Conservation (phyloP, 1,140 invertebrate species). For the Macrotrachela quadricornifera region DNA sequence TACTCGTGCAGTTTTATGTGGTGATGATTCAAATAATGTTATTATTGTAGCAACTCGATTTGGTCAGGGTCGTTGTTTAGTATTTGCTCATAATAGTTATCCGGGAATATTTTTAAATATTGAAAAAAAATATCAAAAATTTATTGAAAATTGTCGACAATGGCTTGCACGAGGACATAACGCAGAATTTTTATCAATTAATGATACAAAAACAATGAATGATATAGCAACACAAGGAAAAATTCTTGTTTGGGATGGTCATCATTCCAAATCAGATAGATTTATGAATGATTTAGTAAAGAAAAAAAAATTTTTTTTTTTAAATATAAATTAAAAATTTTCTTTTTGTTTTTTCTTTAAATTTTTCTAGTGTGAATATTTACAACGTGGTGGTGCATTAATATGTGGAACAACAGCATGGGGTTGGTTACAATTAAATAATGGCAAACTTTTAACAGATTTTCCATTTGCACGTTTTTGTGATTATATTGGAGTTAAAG, state of each 20-base stretch:
- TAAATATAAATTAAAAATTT: background rate
- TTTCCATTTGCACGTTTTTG: background rate
- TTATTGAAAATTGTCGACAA: background rate
- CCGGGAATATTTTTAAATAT: background rate
- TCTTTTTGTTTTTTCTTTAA: too few species aligned
- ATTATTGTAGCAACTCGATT: background rate
- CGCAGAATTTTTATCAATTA: background rate
- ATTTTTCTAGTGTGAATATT: background rate
- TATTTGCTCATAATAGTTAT: conserved; percentile 2
- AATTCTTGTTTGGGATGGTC: background rate
- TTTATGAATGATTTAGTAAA: too few species aligned
- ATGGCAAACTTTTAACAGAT: background rate
- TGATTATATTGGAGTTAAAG: background rate
- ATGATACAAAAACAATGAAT: too few species aligned
- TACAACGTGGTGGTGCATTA: background rate
- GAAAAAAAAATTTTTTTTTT: too few species aligned
- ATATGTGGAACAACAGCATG: conserved; percentile 1
- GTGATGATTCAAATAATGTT: background rate
- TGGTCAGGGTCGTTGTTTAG: background rate
- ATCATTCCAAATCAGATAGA: background rate
- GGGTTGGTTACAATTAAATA: conserved; percentile 2
- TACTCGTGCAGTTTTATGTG: background rate
- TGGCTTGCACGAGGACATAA: background rate
- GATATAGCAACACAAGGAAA: too few species aligned
- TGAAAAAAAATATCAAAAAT: background rate